A percentile compares a stretch with the other conserved stretches of the same genome.
Conservation (phyloP, 2,113 vertebrate genomes). For the Elaphurus davidianus region DNA sequence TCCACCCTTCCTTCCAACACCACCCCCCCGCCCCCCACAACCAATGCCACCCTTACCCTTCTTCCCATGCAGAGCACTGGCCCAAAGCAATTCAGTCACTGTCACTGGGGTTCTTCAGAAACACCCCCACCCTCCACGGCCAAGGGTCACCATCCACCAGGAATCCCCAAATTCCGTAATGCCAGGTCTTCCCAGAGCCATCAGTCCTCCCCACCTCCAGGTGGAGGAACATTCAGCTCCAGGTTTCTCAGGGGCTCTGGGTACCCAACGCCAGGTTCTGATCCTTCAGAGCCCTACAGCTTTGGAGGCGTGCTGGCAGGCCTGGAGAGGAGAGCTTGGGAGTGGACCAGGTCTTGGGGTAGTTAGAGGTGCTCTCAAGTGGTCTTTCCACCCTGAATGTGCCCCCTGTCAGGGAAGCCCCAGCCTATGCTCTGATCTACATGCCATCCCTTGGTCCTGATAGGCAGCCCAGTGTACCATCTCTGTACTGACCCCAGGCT, state of each 20-base stretch:
- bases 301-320: neutral
- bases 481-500: neutral
- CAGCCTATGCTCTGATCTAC: neutral
- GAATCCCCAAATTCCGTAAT: neutral
- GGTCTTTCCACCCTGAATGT: neutral
- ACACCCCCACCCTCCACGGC: neutral
- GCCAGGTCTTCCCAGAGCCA: neutral
- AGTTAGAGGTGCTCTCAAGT: neutral
- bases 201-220: neutral
- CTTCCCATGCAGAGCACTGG: neutral
- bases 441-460: neutral
- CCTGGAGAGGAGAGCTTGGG: neutral
- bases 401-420: neutral
- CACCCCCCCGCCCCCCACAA: too few relatives aligned
- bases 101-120: neutral
- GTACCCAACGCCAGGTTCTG: neutral
- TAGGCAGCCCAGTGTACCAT: neutral
- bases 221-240: neutral
- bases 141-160: neutral
- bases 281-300: neutral
- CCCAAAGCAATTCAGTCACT: neutral
- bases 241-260: neutral
- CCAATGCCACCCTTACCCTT: neutral
- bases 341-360: neutral
- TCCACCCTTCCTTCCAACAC: neutral